Evolutionary conservation across 2,797 vertebrate genomes (phyloP).

Genomic region (Denticeps clupeoides): DNA sequence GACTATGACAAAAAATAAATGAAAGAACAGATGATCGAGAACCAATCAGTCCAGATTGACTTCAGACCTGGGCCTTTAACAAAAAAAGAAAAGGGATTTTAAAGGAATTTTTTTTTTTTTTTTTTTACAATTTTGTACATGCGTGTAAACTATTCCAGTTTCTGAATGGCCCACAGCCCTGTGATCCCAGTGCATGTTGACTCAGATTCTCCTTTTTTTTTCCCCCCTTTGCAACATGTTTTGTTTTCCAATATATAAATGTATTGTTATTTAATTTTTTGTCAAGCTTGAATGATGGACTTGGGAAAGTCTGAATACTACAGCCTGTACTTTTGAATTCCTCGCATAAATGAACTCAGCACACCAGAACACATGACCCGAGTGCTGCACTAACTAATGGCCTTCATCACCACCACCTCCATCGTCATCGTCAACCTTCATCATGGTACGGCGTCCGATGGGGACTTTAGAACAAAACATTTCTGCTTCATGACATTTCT

Average conservation of each 20-base stretch:
- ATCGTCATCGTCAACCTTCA: slow-evolving; percentile 29
- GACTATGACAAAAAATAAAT: slow-evolving; percentile 16
- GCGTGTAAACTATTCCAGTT: no score
- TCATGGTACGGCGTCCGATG: slow-evolving; percentile 28
- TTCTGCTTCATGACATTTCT: slow-evolving; percentile 13
- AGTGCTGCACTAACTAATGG: slow-evolving; percentile 36
- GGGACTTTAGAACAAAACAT: slow-evolving; percentile 10
- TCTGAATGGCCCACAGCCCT: no score
- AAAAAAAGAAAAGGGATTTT: no score
- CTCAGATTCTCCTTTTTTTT: no score
- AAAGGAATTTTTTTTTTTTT: no score
- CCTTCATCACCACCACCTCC: slow-evolving; percentile 24
- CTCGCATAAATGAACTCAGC: background rate
- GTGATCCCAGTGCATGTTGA: no score
- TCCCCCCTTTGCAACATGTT: no score
- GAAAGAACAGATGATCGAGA: slow-evolving; percentile 9
- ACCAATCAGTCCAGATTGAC: background rate
- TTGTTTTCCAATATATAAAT: no score
- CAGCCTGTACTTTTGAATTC: slow-evolving; percentile 10
- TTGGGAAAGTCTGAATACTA: background rate
- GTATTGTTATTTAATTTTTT: no score
- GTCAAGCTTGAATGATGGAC: slow-evolving; percentile 17
- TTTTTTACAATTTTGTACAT: no score
- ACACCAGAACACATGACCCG: background rate
- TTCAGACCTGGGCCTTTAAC: background rate